A percentile compares a stretch with the other conserved stretches of the same genome.
Conservation (phyloP, 2,888 invertebrate species). For the Ectropis crepuscularia region DNA sequence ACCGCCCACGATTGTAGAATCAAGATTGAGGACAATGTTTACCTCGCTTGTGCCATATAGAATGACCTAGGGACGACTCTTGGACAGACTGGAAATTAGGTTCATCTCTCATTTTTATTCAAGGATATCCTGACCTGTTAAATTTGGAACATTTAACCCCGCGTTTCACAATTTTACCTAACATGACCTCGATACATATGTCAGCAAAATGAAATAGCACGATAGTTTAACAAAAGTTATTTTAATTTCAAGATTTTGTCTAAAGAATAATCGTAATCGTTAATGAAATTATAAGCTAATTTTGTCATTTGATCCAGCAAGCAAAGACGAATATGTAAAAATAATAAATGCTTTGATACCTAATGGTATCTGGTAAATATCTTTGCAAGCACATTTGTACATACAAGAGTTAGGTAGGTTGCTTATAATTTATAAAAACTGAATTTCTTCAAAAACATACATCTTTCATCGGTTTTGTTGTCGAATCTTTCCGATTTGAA, state of each 20-base stretch:
- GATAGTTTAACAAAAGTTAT: no score
- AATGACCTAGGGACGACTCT: conserved; percentile 33
- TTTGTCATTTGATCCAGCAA: no score
- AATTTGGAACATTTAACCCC: conserved; percentile 24
- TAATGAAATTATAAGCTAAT: no score
- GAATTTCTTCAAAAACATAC: conserved; percentile 14
- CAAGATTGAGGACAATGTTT: conserved; percentile 34
- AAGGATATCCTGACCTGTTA: conserved; percentile 48
- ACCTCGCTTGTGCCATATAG: conserved; percentile 9
- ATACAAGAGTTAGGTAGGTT: not conserved
- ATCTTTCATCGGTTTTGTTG: conserved; percentile 7
- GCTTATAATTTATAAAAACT: not conserved
- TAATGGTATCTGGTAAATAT: not conserved
- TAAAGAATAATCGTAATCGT: no score
- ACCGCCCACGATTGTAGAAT: conserved; percentile 60
- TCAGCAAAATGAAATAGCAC: no score
- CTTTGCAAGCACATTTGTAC: no score
- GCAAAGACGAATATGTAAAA: no score
- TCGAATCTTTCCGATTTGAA: conserved; percentile 48
- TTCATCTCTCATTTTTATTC: conserved; percentile 45
- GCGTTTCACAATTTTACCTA: no score
- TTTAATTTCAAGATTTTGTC: no score
- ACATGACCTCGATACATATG: no score
- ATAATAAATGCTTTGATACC: no score
- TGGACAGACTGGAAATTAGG: conserved; percentile 4